Base-by-base conservation (phyloP, 2,113 vertebrate species). In the Phylloscopus trochilus region DNA sequence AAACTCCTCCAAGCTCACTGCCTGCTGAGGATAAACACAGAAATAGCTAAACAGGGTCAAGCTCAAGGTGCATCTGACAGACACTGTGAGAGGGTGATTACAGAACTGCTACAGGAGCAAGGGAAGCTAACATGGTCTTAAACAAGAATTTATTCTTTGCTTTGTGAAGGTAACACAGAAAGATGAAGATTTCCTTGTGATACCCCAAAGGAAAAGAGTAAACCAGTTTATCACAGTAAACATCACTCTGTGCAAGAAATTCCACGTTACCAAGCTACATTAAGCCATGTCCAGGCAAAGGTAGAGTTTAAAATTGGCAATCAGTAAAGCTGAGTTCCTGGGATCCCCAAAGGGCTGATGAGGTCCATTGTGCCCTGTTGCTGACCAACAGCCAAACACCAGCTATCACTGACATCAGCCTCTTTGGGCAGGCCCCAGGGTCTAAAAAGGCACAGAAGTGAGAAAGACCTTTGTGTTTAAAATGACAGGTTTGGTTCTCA, bases 1-100 rank as follows among this genome's bases (percentile, higher is more conserved):
- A 89, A 95, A 88, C 53, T 91, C 70, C 51, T n/a, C 55, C 0
- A 16, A 75, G 37, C 68, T 70, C 73, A 75, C 72, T 90, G 64
- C 22, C 49, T 90, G 83, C 60, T 84, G 44, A 92, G 80, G 90
- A 90, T 72, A 89, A 94, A 93, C 72, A 88, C 88, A 88, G 33
- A 63, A 89, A 86, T 12, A 93, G 67, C 55, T 62, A 17, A 77
- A 81, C 23, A 0, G 3, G 82, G 90, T 94, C 90, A 95, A 94
- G 86, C 47, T 94, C 89, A 90, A 92, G 75, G 67, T 80, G 63
- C 67, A 80, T 21, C 18, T 77, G 51, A 93, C 15, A 49, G 63
- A 55, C 8, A 74, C 56, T 1, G 8, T 2, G 46, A 94, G 27
- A 1, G 1, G 67, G 46, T 12, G 28, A 46, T 58, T 70, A 76